A percentile compares a stretch with the other conserved stretches of the same genome.
Conservation (phyloP, 2,888 invertebrate species). For the Drosophila neoperkinsi region DNA sequence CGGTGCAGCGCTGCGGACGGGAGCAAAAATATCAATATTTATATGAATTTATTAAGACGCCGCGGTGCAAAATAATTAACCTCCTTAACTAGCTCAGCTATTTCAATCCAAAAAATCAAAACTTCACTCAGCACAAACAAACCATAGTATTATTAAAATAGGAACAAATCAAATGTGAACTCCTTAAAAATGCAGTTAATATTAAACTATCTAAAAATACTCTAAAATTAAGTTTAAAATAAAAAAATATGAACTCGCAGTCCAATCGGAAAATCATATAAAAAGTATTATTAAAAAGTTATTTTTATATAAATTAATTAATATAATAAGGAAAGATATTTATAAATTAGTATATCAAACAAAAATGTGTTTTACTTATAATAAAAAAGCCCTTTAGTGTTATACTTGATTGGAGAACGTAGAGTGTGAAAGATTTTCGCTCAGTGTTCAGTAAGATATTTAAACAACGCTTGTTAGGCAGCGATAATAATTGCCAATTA, state of each 20-base stretch:
- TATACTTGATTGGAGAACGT: background rate
- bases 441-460: slow-evolving; percentile 18
- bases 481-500: slow-evolving; percentile 20
- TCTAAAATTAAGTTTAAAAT: background rate
- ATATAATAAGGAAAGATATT: background rate
- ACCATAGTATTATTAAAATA: background rate
- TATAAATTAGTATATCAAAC: background rate
- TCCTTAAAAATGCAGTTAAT: background rate
- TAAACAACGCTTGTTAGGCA: slow-evolving; percentile 3
- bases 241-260: background rate
- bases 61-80: slow-evolving; percentile 33
- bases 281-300: background rate
- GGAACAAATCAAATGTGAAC: background rate
- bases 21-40: slow-evolving; percentile 39
- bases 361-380: background rate
- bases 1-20: slow-evolving; percentile 21
- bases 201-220: background rate
- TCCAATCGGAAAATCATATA: background rate
- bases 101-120: slow-evolving; percentile 10
- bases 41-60: slow-evolving; percentile 52
- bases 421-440: background rate
- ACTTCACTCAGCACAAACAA: background rate
- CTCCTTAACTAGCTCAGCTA: slow-evolving; percentile 26
- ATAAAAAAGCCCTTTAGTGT: background rate
- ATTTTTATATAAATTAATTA: background rate